A percentile compares a stretch with the other conserved stretches of the same genome.
These are phyloP conservation scores for Charadrius vociferus DNA, from an alignment of 2,113 vertebrate species.

Conservation along the genomic window DNA sequence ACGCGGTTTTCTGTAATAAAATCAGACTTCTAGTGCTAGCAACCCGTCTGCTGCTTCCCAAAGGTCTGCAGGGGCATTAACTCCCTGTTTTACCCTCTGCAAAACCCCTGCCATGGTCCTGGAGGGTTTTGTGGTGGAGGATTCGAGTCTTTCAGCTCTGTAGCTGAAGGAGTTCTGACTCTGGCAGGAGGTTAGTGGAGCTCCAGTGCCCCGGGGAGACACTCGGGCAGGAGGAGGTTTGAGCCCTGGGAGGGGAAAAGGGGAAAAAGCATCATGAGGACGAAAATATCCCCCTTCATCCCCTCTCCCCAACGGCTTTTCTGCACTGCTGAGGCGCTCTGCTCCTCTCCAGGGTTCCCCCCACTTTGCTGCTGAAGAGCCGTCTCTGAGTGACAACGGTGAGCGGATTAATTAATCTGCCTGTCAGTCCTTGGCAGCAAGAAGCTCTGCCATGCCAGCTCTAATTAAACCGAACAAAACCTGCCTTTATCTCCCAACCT, in stretches of 20 bases:
- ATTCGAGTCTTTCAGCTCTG: background rate
- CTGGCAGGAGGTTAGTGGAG: background rate
- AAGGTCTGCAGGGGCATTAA: background rate
- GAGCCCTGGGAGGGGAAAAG: background rate
- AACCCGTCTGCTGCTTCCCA: background rate
- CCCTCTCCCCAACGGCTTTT: background rate
- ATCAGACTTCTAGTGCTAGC: background rate
- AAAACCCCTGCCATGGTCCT: rapidly evolving
- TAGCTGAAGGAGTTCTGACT: background rate
- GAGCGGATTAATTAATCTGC: slow-evolving; percentile 34
- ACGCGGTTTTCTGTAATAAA: background rate
- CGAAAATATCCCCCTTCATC: background rate
- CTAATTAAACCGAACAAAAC: slow-evolving; percentile 48
- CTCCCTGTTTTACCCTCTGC: background rate
- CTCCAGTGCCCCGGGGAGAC: background rate
- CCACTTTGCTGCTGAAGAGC: background rate
- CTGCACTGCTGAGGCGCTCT: background rate
- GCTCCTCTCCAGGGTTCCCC: background rate
- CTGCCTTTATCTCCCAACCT: background rate
- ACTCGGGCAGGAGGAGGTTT: rapidly evolving
- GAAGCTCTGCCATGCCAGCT: slow-evolving; percentile 12
- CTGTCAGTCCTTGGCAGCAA: slow-evolving; percentile 48
- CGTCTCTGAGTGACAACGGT: background rate
- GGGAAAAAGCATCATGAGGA: background rate
- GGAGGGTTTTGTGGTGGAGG: rapidly evolving